Conservation (phyloP, 2,888 invertebrate species). For the Synanthedon vespiformis region DNA sequence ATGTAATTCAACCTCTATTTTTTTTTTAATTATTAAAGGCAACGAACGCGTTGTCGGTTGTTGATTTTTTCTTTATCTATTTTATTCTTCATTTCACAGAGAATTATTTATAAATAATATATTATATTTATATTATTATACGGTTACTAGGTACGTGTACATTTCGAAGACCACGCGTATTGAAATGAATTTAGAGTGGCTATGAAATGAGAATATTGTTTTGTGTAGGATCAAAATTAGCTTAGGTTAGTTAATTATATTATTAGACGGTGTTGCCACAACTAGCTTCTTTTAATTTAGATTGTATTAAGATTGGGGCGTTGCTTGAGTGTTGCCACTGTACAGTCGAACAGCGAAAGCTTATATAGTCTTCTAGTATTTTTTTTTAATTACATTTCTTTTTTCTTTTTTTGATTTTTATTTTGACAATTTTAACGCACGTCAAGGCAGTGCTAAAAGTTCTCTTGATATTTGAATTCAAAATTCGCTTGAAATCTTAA, state of each 20-base stretch:
- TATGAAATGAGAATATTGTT: constrained; percentile 30
- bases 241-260: constrained; percentile 7
- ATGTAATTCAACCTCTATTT: no score
- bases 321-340: constrained; percentile 17
- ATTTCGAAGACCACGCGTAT: constrained; percentile 8
- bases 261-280: constrained; percentile 24
- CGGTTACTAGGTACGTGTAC: constrained; percentile 1
- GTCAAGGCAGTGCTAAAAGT: no score
- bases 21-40: no score
- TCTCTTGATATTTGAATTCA: no score
- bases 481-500: no score
- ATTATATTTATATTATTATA: constrained; percentile 4
- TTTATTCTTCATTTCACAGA: constrained; percentile 35
- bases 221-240: constrained; percentile 14
- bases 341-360: no score
- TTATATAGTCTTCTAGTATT: no score
- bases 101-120: constrained; percentile 38
- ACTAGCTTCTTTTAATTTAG: constrained; percentile 35
- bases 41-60: background rate
- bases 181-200: constrained; percentile 24
- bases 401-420: no score
- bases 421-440: no score
- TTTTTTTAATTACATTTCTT: no score
- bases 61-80: constrained; percentile 25
- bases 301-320: constrained; percentile 30